Evolutionary conservation across 23 tunicate species (phyloP).

Genomic region (Ciona savignyi): DNA sequence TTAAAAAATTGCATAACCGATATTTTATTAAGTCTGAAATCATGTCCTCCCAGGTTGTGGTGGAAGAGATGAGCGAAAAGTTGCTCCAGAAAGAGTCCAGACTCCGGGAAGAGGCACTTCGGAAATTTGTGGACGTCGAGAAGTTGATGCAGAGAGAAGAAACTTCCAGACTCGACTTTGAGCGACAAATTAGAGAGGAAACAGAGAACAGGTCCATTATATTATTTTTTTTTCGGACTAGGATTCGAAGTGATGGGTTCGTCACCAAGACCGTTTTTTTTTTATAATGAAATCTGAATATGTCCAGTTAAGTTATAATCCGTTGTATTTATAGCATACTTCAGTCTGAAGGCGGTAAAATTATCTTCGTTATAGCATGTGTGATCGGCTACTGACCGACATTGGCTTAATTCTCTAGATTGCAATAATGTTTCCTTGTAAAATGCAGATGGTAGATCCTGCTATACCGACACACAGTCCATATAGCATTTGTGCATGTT

Average conservation of each 20-base stretch:
- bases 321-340: no score
- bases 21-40: not conserved
- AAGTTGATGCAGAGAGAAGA: conserved; percentile 73
- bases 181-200: conserved; percentile 63
- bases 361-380: no score
- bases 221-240: no score
- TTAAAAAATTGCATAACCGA: no score
- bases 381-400: no score
- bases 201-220: conserved; percentile 42
- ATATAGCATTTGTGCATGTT: no score
- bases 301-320: not conserved
- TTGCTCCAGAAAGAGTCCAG: conserved; percentile 65
- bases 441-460: no score
- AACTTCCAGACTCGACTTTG: conserved; percentile 46
- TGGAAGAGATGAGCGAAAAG: conserved; percentile 80
- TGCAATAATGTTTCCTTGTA: no score
- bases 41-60: conserved; percentile 28
- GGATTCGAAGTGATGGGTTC: no score
- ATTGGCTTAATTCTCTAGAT: no score
- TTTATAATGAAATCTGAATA: not conserved
- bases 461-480: no score
- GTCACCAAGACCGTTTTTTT: not conserved
- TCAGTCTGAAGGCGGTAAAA: no score
- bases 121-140: conserved; percentile 74
- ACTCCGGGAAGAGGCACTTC: conserved; percentile 73